Conservation (phyloP, 2,113 vertebrate species). For the Cygnus atratus region DNA sequence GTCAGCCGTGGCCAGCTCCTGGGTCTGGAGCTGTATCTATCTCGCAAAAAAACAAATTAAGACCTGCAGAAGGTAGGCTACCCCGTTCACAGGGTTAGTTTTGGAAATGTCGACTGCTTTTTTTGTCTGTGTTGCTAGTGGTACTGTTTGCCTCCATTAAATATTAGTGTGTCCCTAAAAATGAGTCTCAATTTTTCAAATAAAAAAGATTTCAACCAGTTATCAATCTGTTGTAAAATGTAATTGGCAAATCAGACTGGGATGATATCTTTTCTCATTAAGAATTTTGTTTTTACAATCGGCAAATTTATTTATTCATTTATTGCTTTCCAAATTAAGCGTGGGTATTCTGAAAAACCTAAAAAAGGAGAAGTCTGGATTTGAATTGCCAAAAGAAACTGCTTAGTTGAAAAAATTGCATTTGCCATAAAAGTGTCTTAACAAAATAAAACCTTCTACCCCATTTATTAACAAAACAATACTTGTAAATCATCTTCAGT, state of each 20-base stretch:
- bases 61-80: not conserved
- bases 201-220: not conserved
- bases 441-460: not conserved
- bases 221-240: not conserved
- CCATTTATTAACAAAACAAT: not conserved
- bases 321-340: not conserved
- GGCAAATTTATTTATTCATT: not conserved
- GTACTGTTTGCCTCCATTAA: not conserved
- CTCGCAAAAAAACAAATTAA: not conserved
- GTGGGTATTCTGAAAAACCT: not conserved
- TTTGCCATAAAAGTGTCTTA: not conserved
- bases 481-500: not conserved
- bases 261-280: not conserved
- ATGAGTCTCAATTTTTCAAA: not conserved
- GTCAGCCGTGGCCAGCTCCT: not conserved
- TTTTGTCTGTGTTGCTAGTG: not conserved
- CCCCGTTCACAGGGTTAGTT: not conserved
- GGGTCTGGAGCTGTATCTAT: not conserved
- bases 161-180: not conserved
- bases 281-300: not conserved
- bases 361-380: not conserved
- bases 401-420: slow-evolving; percentile 2
- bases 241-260: not conserved
- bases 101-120: not conserved
- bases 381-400: not conserved